Evolutionary conservation across 2,888 invertebrate genomes (phyloP).

Genomic region (Anodontia alba): DNA sequence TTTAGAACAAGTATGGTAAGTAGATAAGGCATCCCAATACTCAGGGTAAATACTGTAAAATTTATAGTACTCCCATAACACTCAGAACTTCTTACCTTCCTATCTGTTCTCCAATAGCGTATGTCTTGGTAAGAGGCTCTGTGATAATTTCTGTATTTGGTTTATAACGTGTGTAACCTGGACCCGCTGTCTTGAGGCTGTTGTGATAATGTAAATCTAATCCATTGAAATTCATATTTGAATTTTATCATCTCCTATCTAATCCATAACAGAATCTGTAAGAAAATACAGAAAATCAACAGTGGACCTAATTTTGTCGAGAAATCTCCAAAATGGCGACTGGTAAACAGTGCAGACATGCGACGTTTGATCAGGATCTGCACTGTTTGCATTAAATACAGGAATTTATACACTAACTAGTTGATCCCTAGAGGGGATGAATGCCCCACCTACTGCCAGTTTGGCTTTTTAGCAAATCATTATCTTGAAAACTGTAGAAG

Average conservation of each 20-base stretch:
- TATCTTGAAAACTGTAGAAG: too few relatives aligned
- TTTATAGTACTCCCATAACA: too few relatives aligned
- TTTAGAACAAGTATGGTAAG: too few relatives aligned
- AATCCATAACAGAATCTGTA: background rate
- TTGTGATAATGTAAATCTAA: conserved; percentile 14
- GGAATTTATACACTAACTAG: too few relatives aligned
- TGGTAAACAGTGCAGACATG: background rate
- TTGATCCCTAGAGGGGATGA: too few relatives aligned
- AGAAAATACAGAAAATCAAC: background rate
- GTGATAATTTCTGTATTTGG: conserved; percentile 71
- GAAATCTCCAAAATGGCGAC: background rate
- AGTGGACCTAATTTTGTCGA: background rate
- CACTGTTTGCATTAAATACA: too few relatives aligned
- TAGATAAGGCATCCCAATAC: too few relatives aligned
- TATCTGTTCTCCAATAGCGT: conserved; percentile 74
- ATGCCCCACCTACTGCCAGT: too few relatives aligned
- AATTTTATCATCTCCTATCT: background rate
- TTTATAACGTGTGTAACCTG: conserved; percentile 60
- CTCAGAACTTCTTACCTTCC: conserved; percentile 69
- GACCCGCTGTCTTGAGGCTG: background rate
- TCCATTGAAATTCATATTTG: background rate
- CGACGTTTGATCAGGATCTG: too few relatives aligned
- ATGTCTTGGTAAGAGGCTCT: conserved; percentile 72
- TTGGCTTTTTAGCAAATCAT: too few relatives aligned
- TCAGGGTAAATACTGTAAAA: too few relatives aligned